Percentiles rank a stretch among this genome's conserved stretches.
These are phyloP conservation scores for Luscinia megarhynchos DNA, from an alignment of 2,797 vertebrate genomes.

Conservation along the genomic window DNA sequence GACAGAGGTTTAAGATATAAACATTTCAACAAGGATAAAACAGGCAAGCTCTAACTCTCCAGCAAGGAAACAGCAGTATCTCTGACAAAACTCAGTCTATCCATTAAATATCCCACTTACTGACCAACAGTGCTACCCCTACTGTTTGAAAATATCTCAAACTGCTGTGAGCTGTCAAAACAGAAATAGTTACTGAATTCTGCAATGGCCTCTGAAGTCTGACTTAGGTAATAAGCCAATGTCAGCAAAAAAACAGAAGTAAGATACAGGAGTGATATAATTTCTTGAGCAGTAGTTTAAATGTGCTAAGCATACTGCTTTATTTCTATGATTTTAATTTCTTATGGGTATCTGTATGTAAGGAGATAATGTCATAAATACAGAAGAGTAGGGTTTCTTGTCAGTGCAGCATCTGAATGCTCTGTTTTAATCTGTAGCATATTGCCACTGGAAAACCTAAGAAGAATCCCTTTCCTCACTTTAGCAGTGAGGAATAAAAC, in stretches of 20 bases:
- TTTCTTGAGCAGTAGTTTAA: background rate
- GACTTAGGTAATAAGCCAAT: background rate
- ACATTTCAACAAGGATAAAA: background rate
- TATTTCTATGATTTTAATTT: background rate
- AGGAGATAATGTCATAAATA: background rate
- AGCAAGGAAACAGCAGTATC: background rate
- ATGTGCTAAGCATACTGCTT: background rate
- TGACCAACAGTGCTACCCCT: background rate
- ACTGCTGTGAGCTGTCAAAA: background rate
- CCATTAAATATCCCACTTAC: background rate
- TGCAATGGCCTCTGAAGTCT: background rate
- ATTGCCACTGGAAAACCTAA: background rate
- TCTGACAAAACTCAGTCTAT: background rate
- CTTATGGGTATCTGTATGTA: background rate
- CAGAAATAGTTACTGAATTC: background rate
- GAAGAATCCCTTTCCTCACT: background rate
- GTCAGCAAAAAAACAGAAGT: background rate
- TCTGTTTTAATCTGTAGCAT: background rate
- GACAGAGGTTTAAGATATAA: background rate
- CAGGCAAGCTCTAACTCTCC: background rate
- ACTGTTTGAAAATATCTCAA: background rate
- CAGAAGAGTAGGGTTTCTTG: background rate
- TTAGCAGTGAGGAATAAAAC: background rate
- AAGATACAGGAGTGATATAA: background rate
- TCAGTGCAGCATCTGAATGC: background rate